Evolutionary conservation across 2,113 vertebrate genomes (phyloP), one percentile per base, ranked within the genome.

Genomic region (Thymallus thymallus): DNA sequence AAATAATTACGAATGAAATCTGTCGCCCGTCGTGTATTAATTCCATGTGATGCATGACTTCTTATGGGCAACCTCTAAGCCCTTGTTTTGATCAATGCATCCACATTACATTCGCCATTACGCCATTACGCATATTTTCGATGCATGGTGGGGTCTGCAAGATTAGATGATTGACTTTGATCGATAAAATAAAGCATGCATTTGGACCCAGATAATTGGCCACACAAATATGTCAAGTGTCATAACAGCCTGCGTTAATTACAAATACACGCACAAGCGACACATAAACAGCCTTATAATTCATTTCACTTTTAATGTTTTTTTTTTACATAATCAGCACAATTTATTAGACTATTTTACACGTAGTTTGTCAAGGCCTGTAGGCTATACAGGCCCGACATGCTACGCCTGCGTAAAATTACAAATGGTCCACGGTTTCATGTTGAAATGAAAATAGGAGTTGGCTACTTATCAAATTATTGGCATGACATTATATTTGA

Each of bases 1-100:
- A 71, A 32, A 71, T 71, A 71, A 71, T 71, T 32, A 60, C 24
- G 51, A 26, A 14, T 71, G 69, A 71, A 71, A 58, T 32, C 51
- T 71, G 69, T 70, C 69, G 29, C 24, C 51, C 58, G 26, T 29
- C 26, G 46, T 56, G 24, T 12, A 29, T 58, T 35, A 55, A 60
- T 20, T 46, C 55, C 7, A 12, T 55, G 20, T 71, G 69, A 58
- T 55, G 24, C 45, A 22, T 48, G 67, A 18, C 67, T 46, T 24
- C 20, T 68, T 68, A 6, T 48, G 9, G 45, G 0, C 67, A 51
- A 23, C 13, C 18, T 12, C 10, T 30, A 14, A 68, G 12, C 2
- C 66, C 32, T 68, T 41, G 35, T 45, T 68, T 68, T 46, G 66
- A 46, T 68, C 18, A 45, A n/a, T 23, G 24, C 61, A 29, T 64